Conservation (phyloP, 2,888 invertebrate species). For the Spatulosminthurus flaviceps region DNA sequence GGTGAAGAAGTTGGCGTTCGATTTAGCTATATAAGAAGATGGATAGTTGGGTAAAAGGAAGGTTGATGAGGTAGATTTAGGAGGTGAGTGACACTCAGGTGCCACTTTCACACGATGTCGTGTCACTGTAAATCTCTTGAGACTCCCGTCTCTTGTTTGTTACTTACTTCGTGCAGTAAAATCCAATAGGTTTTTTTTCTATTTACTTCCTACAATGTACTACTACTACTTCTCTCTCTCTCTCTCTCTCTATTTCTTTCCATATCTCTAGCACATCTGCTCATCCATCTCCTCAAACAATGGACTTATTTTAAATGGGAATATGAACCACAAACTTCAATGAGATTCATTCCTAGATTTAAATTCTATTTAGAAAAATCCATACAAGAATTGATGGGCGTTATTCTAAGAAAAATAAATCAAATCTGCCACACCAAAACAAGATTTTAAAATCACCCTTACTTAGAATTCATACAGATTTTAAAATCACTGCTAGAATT, state of each 20-base stretch:
- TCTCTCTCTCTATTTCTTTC: too few relatives aligned
- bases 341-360: neutral
- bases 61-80: constrained; percentile 47
- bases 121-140: constrained; percentile 57
- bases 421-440: too few relatives aligned
- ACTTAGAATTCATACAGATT: too few relatives aligned
- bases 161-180: neutral
- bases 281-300: neutral
- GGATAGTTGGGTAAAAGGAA: constrained; percentile 35
- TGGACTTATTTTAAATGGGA: neutral
- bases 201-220: too few relatives aligned
- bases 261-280: neutral
- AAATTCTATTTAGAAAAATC: neutral
- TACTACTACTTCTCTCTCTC: too few relatives aligned
- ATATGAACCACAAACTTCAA: neutral
- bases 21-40: constrained; percentile 34
- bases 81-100: constrained; percentile 62
- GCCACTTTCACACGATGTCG: constrained; percentile 62
- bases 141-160: constrained; percentile 30
- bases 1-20: constrained; percentile 2
- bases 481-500: too few relatives aligned
- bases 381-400: too few relatives aligned
- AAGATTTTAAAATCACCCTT: too few relatives aligned
- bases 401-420: too few relatives aligned
- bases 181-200: neutral